Evolutionary conservation across 2,888 invertebrate genomes (phyloP).

Genomic region (Sabatieria punctata): DNA sequence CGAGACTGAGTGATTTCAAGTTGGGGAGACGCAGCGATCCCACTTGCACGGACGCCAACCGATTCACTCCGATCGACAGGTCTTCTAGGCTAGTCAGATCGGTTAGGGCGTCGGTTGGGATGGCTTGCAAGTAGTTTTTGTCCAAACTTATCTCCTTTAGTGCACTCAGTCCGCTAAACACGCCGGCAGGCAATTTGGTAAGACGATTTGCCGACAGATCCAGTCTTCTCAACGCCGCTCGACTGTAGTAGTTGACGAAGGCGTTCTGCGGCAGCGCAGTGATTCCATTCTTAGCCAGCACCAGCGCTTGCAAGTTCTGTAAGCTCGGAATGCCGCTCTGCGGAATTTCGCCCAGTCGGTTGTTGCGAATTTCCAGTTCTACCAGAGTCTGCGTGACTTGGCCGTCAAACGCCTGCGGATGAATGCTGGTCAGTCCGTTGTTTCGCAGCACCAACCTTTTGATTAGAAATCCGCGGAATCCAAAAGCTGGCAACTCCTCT

Average conservation of each 20-base stretch:
- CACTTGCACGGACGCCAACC: constrained; percentile 14
- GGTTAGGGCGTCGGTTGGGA: constrained; percentile 19
- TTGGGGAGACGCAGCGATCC: constrained; percentile 20
- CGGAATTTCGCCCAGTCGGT: constrained; percentile 13
- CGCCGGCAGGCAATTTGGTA: not conserved
- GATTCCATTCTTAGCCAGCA: constrained; percentile 19
- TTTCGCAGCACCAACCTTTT: constrained; percentile 19
- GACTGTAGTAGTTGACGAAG: constrained; percentile 19
- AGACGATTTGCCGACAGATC: constrained; percentile 13
- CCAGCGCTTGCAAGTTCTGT: constrained; percentile 11
- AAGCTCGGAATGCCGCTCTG: constrained; percentile 7
- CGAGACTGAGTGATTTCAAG: constrained; percentile 23
- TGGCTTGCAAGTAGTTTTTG: constrained; percentile 18
- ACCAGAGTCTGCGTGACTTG: constrained; percentile 15
- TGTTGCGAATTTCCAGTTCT: constrained; percentile 21
- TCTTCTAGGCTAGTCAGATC: constrained; percentile 19
- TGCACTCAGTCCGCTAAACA: constrained; percentile 15
- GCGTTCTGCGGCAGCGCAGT: constrained; percentile 16
- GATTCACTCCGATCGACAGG: constrained; percentile 21
- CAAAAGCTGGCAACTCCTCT: constrained; percentile 17
- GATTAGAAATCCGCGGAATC: constrained; percentile 19
- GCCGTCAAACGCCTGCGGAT: constrained; percentile 19
- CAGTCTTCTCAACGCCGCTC: constrained; percentile 14
- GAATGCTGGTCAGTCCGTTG: constrained; percentile 18
- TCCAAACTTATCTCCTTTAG: constrained; percentile 20